Percentiles rank a stretch among this genome's conserved stretches.
Conservation (phyloP, 2,113 vertebrate species). For the Myotis brandtii region DNA sequence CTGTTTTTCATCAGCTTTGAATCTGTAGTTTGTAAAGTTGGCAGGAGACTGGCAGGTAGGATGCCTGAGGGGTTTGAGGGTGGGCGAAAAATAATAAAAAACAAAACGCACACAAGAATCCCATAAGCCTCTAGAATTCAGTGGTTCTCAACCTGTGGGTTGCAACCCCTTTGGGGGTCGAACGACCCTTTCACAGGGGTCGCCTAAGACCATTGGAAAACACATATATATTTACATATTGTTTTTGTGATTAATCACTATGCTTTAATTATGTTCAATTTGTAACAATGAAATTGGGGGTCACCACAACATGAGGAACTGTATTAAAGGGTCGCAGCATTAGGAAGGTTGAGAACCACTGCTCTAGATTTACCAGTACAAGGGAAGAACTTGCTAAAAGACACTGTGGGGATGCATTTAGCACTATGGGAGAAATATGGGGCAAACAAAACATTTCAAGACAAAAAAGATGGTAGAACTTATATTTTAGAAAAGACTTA, state of each 20-base stretch:
- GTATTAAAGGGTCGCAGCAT: too few relatives aligned
- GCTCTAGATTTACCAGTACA: not conserved
- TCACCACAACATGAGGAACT: too few relatives aligned
- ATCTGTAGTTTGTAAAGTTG: not conserved
- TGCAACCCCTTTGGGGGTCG: too few relatives aligned
- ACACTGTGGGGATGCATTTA: not conserved
- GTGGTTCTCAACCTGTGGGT: too few relatives aligned
- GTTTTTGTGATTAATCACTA: too few relatives aligned
- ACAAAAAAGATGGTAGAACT: not conserved
- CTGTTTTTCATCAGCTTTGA: not conserved
- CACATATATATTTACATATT: too few relatives aligned
- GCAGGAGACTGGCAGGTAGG: not conserved
- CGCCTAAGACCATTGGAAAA: too few relatives aligned
- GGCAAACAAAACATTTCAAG: not conserved
- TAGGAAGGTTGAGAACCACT: too few relatives aligned
- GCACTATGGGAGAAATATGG: not conserved
- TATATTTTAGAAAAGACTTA: not conserved
- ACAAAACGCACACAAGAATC: not conserved
- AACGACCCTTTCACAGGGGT: too few relatives aligned
- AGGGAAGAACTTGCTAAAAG: not conserved
- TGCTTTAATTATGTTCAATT: too few relatives aligned
- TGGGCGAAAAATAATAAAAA: not conserved
- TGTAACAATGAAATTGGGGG: too few relatives aligned
- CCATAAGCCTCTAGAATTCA: not conserved
- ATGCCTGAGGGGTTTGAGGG: not conserved